These are phyloP conservation scores for Crepidodera aurea DNA, from an alignment of 2,888 invertebrate species.

Conservation along the genomic window DNA sequence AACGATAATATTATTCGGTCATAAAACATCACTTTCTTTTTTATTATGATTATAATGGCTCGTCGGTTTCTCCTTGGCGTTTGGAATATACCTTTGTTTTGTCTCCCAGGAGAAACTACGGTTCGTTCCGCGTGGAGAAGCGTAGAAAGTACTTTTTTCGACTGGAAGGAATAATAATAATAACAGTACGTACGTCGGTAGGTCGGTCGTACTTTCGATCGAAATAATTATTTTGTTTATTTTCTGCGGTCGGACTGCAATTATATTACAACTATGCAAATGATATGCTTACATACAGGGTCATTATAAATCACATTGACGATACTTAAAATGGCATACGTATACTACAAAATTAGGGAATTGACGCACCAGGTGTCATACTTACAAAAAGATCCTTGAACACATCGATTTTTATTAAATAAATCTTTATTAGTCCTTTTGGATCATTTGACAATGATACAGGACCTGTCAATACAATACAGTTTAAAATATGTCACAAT, in stretches of 20 bases:
- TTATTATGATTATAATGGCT: constrained; percentile 5
- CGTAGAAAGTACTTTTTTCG: constrained; percentile 23
- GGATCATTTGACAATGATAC: no score
- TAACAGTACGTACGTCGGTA: not conserved
- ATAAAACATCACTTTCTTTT: constrained; percentile 7
- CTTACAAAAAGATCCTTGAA: no score
- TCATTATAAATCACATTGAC: not conserved
- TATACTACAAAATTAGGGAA: no score
- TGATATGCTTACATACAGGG: not conserved
- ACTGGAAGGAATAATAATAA: not conserved
- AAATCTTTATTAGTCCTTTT: no score
- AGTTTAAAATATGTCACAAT: no score
- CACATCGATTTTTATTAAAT: no score
- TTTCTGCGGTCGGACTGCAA: not conserved
- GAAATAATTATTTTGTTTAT: constrained; percentile 7
- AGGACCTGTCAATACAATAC: no score
- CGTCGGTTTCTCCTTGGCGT: not conserved
- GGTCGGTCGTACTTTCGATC: constrained; percentile 1
- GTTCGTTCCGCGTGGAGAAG: constrained; percentile 19
- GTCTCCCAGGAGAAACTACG: constrained; percentile 17
- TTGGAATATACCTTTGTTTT: constrained; percentile 3
- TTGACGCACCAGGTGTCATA: no score
- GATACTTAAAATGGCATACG: no score
- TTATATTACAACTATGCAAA: constrained; percentile 2
- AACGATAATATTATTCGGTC: constrained; percentile 3